phyloP scores from a whole-genome alignment of 1,140 invertebrate species.

The Calliopsis andreniformis region DNA sequence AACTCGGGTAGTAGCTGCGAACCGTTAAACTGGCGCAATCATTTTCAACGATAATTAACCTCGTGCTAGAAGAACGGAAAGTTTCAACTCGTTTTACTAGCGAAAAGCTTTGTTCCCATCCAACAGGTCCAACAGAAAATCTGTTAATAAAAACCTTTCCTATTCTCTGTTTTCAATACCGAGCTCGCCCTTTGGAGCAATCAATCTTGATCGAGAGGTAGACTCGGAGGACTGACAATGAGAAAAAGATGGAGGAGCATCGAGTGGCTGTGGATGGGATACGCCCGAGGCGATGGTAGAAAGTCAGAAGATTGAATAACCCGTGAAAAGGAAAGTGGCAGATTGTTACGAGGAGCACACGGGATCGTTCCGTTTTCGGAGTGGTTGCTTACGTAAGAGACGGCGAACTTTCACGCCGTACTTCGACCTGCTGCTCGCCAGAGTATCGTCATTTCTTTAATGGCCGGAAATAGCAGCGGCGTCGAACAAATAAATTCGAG shows the following conservation, averaged over 20 bases:
- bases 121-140: too few relatives aligned
- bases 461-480: background rate
- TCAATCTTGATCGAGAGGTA: too few relatives aligned
- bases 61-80: too few relatives aligned
- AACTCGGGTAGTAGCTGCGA: background rate
- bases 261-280: background rate
- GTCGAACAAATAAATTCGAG: background rate
- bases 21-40: constrained; percentile 10
- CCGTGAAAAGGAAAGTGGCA: constrained; percentile 75
- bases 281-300: constrained; percentile 58
- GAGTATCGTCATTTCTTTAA: background rate
- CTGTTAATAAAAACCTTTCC: too few relatives aligned
- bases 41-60: background rate
- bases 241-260: background rate
- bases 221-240: background rate
- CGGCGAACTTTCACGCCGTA: constrained; percentile 55
- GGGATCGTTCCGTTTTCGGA: constrained; percentile 60
- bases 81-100: too few relatives aligned
- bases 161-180: too few relatives aligned
- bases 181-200: too few relatives aligned
- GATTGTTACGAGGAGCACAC: constrained; percentile 48
- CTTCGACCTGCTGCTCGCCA: background rate
- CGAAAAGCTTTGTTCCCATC: too few relatives aligned
- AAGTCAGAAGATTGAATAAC: constrained; percentile 75
- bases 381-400: constrained; percentile 60